Percentiles rank a stretch among this genome's conserved stretches.
Evolutionary conservation across 2,888 invertebrate species (phyloP).

Genomic region (Abrostola tripartita): DNA sequence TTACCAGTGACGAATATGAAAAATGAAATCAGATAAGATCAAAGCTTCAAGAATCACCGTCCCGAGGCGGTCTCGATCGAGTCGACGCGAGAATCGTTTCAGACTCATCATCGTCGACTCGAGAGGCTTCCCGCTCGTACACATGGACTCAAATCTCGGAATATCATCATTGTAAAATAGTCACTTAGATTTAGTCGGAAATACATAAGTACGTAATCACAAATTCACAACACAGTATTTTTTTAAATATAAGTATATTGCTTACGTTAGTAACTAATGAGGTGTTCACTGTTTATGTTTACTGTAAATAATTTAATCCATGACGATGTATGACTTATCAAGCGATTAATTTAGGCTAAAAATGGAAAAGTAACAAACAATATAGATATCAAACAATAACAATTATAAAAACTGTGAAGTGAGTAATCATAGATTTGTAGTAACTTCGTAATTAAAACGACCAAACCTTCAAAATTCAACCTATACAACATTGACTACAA

Average conservation of each 20-base stretch:
- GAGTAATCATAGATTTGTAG: no score
- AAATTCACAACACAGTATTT: not conserved
- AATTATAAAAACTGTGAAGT: not conserved
- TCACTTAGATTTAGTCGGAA: not conserved
- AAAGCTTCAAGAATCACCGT: conserved; percentile 84
- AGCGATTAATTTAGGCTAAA: conserved; percentile 29
- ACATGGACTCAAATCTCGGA: conserved; percentile 88
- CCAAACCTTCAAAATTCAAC: no score
- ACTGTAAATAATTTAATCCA: conserved; percentile 31
- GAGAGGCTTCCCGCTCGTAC: conserved; percentile 68
- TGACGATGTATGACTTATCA: conserved; percentile 24
- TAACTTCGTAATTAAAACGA: no score
- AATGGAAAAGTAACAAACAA: conserved; percentile 24
- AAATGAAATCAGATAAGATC: conserved; percentile 84
- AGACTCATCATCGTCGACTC: conserved; percentile 69
- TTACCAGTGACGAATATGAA: not conserved
- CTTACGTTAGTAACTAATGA: conserved; percentile 14
- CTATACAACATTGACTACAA: no score
- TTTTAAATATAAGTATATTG: not conserved
- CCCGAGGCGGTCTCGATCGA: conserved; percentile 77
- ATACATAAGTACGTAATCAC: conserved; percentile 5
- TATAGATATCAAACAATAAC: not conserved
- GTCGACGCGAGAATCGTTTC: conserved; percentile 64
- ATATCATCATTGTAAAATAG: conserved; percentile 83
- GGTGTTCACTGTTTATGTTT: conserved; percentile 23